Evolutionary conservation across 1,140 invertebrate species (phyloP).

Genomic region (Drosophila nigromelanica): DNA sequence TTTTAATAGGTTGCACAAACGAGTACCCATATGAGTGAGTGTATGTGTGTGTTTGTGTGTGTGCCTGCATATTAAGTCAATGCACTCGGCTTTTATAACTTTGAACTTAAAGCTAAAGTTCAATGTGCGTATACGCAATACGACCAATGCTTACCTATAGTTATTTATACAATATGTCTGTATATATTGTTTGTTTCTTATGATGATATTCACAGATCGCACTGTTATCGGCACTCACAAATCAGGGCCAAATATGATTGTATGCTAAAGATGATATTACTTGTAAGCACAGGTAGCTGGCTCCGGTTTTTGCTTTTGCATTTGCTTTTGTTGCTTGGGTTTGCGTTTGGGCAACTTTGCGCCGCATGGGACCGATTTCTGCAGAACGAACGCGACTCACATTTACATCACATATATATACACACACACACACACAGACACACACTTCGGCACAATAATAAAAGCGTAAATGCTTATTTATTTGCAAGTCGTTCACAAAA

Average conservation of each 20-base stretch:
- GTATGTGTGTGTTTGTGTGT: not conserved
- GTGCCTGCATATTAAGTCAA: constrained; percentile 38
- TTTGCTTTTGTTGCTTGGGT: constrained; percentile 10
- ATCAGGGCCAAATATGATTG: constrained; percentile 59
- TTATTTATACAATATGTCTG: constrained; percentile 33
- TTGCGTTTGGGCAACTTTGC: constrained; percentile 61
- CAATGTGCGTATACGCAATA: constrained; percentile 52
- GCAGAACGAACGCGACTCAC: constrained; percentile 42
- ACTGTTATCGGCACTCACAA: constrained; percentile 58
- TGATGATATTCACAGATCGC: constrained; percentile 42
- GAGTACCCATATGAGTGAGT: constrained; percentile 12
- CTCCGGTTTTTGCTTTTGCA: constrained; percentile 4
- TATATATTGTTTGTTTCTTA: constrained; percentile 20
- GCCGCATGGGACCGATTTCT: constrained; percentile 78
- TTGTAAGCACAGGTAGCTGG: constrained; percentile 21
- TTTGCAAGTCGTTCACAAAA: constrained; percentile 78
- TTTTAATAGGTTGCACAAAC: constrained; percentile 22
- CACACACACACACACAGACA: constrained; percentile 16
- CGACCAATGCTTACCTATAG: constrained; percentile 41
- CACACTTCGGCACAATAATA: constrained; percentile 69
- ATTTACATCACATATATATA: constrained; percentile 19
- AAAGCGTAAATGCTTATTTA: constrained; percentile 82
- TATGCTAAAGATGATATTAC: constrained; percentile 63
- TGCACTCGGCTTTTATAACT: constrained; percentile 45
- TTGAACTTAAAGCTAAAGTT: constrained; percentile 36